A percentile compares a stretch with the other conserved stretches of the same genome.
Evolutionary conservation across 2,113 vertebrate genomes (phyloP).

Genomic region (Semnopithecus entellus): DNA sequence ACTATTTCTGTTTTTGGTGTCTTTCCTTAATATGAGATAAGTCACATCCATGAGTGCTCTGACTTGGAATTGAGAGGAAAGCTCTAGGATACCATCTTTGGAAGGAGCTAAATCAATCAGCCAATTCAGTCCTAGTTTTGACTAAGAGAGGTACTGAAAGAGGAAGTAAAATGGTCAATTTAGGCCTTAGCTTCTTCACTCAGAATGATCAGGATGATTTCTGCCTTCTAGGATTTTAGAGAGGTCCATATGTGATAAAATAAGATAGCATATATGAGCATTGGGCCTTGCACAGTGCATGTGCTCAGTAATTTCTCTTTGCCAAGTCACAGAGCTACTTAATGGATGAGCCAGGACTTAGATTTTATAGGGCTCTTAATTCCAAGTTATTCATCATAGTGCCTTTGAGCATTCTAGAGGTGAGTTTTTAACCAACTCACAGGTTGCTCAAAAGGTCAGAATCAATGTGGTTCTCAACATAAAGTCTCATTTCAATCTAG

Average conservation of each 20-base stretch:
- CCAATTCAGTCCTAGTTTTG: slow-evolving; percentile 35
- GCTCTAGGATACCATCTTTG: not conserved
- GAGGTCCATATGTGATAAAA: not conserved
- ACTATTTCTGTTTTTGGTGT: not conserved
- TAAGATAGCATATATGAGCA: not conserved
- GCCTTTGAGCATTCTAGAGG: not conserved
- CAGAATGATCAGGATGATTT: not conserved
- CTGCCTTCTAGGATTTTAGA: not conserved
- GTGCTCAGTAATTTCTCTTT: not conserved
- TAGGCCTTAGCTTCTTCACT: not conserved
- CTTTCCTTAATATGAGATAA: not conserved
- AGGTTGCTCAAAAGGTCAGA: not conserved
- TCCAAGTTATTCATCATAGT: not conserved
- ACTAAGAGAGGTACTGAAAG: not conserved
- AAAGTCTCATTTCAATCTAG: not conserved
- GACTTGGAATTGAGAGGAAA: not conserved
- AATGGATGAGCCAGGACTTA: not conserved
- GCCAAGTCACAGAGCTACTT: not conserved
- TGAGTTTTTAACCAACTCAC: not conserved
- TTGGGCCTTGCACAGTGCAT: not conserved
- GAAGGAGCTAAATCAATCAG: not conserved
- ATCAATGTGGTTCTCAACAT: not conserved
- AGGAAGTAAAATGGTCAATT: not conserved
- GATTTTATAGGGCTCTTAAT: not conserved
- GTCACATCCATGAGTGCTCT: not conserved